Conservation (phyloP, 2,797 vertebrate genomes). For the Thripadectes ignobilis region DNA sequence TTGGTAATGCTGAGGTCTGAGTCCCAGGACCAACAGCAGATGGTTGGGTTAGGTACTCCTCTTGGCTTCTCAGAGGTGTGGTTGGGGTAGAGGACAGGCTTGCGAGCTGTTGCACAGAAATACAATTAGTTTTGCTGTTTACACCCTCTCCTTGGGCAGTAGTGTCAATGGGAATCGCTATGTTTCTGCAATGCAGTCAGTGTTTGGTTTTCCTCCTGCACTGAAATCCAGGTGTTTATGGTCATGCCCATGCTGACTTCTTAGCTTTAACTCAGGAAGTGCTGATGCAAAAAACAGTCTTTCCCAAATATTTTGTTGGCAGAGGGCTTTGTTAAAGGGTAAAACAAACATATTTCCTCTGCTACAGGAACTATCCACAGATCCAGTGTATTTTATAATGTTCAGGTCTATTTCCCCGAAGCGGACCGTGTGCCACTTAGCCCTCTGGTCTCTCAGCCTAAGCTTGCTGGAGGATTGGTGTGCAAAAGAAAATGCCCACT, state of each 20-base stretch:
- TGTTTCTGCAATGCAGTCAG: background rate
- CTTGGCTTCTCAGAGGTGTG: background rate
- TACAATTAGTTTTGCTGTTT: background rate
- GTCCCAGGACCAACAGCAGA: background rate
- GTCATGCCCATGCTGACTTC: background rate
- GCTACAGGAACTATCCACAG: background rate
- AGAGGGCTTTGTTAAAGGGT: background rate
- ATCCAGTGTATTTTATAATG: background rate
- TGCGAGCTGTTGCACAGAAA: background rate
- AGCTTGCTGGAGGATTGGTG: background rate
- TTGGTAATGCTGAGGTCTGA: background rate
- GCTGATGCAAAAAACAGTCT: background rate
- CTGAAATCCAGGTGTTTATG: background rate
- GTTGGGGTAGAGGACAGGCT: background rate
- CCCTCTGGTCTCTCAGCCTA: background rate
- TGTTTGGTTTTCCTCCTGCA: background rate
- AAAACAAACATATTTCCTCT: background rate
- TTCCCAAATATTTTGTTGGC: background rate
- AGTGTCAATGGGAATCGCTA: background rate
- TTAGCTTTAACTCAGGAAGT: background rate
- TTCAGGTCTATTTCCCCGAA: background rate
- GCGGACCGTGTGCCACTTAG: background rate
- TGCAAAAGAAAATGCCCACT: conserved; percentile 3
- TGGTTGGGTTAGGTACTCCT: background rate
- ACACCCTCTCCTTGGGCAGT: background rate